A percentile compares a stretch with the other conserved stretches of the same genome.
These are phyloP conservation scores for Lemur catta DNA, from an alignment of 2,797 vertebrate genomes.

Conservation along the genomic window DNA sequence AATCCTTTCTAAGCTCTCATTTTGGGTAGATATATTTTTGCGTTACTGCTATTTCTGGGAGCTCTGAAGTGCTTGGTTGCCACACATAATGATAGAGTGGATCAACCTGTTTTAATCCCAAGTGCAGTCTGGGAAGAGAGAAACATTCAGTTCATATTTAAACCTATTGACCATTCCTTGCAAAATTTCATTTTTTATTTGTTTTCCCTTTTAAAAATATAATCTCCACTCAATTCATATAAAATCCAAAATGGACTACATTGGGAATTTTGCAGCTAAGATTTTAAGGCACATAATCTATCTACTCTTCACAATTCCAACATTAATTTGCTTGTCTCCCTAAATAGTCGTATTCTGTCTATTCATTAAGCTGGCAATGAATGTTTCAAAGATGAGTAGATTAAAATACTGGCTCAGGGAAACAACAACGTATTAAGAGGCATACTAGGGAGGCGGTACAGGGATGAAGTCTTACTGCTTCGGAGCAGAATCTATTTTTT, in stretches of 20 bases:
- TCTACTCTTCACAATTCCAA: not conserved
- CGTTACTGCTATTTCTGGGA: not conserved
- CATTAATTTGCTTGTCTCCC: not conserved
- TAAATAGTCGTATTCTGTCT: not conserved
- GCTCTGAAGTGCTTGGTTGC: not conserved
- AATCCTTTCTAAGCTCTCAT: slow-evolving; percentile 52
- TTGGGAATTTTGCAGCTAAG: not conserved
- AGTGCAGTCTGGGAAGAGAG: not conserved
- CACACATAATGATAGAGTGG: not conserved
- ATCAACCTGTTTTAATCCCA: not conserved
- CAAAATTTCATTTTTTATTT: not conserved
- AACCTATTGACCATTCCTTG: not conserved
- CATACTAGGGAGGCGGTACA: not conserved
- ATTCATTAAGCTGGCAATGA: not conserved
- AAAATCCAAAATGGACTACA: not conserved
- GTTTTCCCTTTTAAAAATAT: not conserved
- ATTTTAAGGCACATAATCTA: not conserved
- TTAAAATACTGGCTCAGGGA: not conserved
- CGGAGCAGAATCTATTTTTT: not conserved
- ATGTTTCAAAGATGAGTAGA: not conserved
- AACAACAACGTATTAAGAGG: not conserved
- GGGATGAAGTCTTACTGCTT: not conserved
- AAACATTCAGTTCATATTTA: not conserved
- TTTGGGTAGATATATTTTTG: slow-evolving; percentile 42
- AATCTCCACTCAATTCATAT: not conserved